Conservation (phyloP, 2,888 invertebrate genomes). For the Tetragonisca angustula region DNA sequence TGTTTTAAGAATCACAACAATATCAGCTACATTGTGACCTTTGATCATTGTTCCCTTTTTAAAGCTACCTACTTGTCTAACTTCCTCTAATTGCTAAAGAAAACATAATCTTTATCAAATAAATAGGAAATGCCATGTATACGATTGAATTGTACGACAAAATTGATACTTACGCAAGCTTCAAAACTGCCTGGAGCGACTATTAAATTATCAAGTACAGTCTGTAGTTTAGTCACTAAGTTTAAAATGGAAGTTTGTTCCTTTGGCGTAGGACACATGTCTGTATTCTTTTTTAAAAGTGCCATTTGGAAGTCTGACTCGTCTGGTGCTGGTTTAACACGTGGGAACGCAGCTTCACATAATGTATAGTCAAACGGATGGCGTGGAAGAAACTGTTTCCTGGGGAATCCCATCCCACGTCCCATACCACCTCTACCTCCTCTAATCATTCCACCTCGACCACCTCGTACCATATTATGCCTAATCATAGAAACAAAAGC, state of each 20-base stretch:
- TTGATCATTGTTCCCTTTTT: slow-evolving; percentile 99
- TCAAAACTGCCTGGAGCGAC: slow-evolving; percentile 97
- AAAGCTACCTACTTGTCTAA: slow-evolving; percentile 98
- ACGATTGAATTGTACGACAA: neutral
- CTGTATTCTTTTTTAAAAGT: slow-evolving; percentile 95
- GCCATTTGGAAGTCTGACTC: slow-evolving; percentile 95
- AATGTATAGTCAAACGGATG: slow-evolving; percentile 95
- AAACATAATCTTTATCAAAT: slow-evolving; percentile 41
- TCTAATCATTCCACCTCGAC: slow-evolving; percentile 88
- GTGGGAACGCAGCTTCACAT: slow-evolving; percentile 95
- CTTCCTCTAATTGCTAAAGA: slow-evolving; percentile 94
- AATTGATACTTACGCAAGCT: slow-evolving; percentile 93
- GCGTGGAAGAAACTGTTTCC: slow-evolving; percentile 88
- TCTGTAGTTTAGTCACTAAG: slow-evolving; percentile 97
- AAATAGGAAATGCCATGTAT: neutral
- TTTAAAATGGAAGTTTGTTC: slow-evolving; percentile 97
- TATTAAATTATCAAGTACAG: slow-evolving; percentile 96
- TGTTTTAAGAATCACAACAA: slow-evolving; percentile 98
- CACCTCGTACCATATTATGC: slow-evolving; percentile 87
- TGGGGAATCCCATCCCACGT: slow-evolving; percentile 88
- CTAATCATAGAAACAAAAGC: slow-evolving; percentile 26
- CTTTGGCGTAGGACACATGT: slow-evolving; percentile 94
- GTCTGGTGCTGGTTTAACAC: slow-evolving; percentile 92
- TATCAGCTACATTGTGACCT: slow-evolving; percentile 97
- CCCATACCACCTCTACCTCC: slow-evolving; percentile 88